Percentiles rank a stretch among this genome's conserved stretches.
These are phyloP conservation scores for Siniperca scherzeri DNA, from an alignment of 2,797 vertebrate genomes.

Conservation along the genomic window DNA sequence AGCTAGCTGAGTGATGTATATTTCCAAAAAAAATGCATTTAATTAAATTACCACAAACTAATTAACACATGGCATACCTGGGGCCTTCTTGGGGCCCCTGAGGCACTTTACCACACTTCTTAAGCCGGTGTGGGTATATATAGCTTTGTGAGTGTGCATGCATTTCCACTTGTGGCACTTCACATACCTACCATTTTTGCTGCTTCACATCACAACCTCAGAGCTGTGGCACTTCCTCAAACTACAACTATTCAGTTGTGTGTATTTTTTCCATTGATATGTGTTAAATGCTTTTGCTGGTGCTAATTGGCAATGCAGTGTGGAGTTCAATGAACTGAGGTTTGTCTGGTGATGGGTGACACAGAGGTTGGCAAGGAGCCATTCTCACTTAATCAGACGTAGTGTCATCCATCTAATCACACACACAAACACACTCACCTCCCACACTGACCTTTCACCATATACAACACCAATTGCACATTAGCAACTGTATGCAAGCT, in stretches of 20 bases:
- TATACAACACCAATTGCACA: constrained; percentile 33
- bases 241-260: background rate
- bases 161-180: background rate
- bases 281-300: constrained; percentile 4
- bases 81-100: too few species aligned
- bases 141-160: background rate
- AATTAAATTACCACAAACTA: background rate
- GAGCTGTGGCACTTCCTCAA: background rate
- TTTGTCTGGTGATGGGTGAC: constrained; percentile 11
- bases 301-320: constrained; percentile 29
- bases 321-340: background rate
- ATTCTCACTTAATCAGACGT: constrained; percentile 63
- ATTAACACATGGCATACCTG: constrained; percentile 7
- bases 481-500: constrained; percentile 34
- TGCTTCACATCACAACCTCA: background rate
- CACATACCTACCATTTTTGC: background rate
- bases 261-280: background rate
- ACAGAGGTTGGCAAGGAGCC: constrained; percentile 43
- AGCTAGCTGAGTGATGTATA: background rate
- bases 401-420: constrained; percentile 64
- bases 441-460: constrained; percentile 53
- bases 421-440: constrained; percentile 32
- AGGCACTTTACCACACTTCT: background rate
- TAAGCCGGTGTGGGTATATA: background rate
- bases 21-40: background rate